Evolutionary conservation across 64 coral and sea anemone species (phyloP).

Genomic region (Stylophora pistillata): DNA sequence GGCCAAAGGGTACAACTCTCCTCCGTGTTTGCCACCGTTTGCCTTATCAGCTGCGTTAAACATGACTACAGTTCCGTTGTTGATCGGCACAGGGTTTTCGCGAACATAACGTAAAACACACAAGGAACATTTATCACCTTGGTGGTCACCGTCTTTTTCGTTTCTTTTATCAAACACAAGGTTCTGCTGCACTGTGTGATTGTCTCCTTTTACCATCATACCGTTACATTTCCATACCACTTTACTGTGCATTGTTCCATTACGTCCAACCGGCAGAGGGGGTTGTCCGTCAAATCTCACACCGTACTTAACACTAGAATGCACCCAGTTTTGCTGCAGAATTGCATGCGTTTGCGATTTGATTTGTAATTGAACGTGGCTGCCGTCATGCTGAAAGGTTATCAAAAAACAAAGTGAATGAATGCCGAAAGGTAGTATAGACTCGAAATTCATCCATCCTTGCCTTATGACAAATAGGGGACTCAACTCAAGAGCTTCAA

Average conservation of each 20-base stretch:
- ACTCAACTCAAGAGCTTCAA: too few species aligned
- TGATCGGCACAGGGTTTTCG: slow-evolving; percentile 46
- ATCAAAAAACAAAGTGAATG: too few species aligned
- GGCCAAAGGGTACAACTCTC: not conserved
- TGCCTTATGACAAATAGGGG: too few species aligned
- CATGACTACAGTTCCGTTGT: slow-evolving; percentile 27
- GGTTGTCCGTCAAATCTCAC: slow-evolving; percentile 43
- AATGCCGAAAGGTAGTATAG: too few species aligned
- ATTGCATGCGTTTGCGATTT: not conserved
- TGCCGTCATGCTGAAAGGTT: slow-evolving; percentile 13
- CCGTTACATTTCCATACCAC: slow-evolving; percentile 33
- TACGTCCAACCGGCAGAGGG: not conserved
- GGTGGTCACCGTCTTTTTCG: slow-evolving; percentile 17
- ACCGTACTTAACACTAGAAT: slow-evolving; percentile 36
- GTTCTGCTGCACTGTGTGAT: slow-evolving; percentile 22
- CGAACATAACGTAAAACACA: slow-evolving; percentile 50
- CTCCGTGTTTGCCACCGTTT: slow-evolving; percentile 29
- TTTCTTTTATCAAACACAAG: slow-evolving; percentile 29
- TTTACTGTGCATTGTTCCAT: slow-evolving; percentile 8
- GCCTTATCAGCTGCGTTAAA: slow-evolving; percentile 46
- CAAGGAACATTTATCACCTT: slow-evolving; percentile 31
- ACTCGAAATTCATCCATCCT: too few species aligned
- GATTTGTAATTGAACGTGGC: not conserved
- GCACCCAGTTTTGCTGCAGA: slow-evolving; percentile 32
- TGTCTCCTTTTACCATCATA: slow-evolving; percentile 38